Evolutionary conservation across 1,140 invertebrate genomes (phyloP), one percentile per base, ranked within the genome.

Genomic region (Halictus rubicundus): DNA sequence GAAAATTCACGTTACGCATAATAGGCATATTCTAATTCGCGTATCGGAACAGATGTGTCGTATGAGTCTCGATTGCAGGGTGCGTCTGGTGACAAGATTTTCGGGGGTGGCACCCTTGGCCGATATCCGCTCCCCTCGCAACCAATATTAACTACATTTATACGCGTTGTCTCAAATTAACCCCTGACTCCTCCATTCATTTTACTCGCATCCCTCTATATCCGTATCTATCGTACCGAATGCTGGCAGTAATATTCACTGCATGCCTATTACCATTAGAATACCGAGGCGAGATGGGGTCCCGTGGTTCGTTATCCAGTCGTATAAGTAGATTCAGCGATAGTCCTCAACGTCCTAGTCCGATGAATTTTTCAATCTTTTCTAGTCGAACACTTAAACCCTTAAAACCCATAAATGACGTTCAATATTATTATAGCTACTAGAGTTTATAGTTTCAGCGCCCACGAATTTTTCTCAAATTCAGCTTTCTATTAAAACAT

Each of bases 131-230:
- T 78, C 81, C 73, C 82, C 68, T 76, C 42, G 69, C 60, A 32
- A 32, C 68, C 57, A 78, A 66, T 83, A 84, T 84, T 79, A 84
- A 84, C 81, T 84, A 84, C 81, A 85, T 85, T 85, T 85, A 83
- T 84, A 80, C 73, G 23, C 69, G 69, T 72, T 78, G 76, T 78
- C 69, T 72, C 89, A 89, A 91, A 92, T 92, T 92, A 92, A 91
- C 91, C 90, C 89, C 87, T 89, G 89, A 91, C 90, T 92, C 84
- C 84, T 63, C 82, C 68, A 89, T 91, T 91, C 88, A 89, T 91
- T 86, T 85, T 80, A 63, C 71, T 63, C 59, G 77, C 59, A 69
- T 70, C 77, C 78, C 68, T 80, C 37, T 83, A 59, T 57, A 69
- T 80, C 57, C 49, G 61, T 63, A 71, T 76, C 59, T 66, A 61